Base-by-base conservation (phyloP, 2,113 vertebrate species). In the Monarcha castaneiventris region DNA sequence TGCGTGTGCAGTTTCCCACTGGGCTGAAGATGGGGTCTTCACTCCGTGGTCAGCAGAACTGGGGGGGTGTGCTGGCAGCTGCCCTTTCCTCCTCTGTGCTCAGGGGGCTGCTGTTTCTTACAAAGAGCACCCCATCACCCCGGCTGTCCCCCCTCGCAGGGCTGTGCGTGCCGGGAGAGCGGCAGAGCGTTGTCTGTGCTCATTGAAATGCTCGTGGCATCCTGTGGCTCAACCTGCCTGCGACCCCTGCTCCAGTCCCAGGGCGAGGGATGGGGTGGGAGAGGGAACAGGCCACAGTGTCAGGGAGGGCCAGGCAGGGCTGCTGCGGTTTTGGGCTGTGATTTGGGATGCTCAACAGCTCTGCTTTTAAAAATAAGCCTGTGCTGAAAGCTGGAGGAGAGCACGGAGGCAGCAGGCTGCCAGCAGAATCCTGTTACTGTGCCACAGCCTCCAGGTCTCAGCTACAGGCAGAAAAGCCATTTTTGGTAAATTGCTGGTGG, bases 41-140 rank as follows among this genome's bases (percentile, higher is more conserved):
- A 4, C 16, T 17, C 21, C 0, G 0, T 3, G 11, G 30, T 18
- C 46, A 75, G 43, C 20, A 43, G 79, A 55, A 26, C 1, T 0
- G 0, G 3, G 32, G 43, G 43, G 10, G 3, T 18, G 29, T 2
- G 9, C 11, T 43, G 51, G 49, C 7, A 18, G 52, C 16, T 55
- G 4, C 3, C 21, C 27, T 7, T 6, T 46, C 69, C 32, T n/a
- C 21, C 52, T 17, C 32, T 29, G 13, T 54, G 46, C 55, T 37
- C 30, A 6, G 37, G 43, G 56, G 15, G 39, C 16, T 7, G 7
- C 39, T 30, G n/a, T 4, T 69, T 56, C 49, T 32, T 58, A 6
- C 0, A 18, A 61, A 25, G 62, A 55, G 14, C 54, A 22, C n/a
- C 46, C 43, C 44, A 2, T 5, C n/a, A 14, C 21, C 48, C 48